Percentiles rank a stretch among this genome's conserved stretches.
Conservation (phyloP, 2,797 vertebrate genomes). For the Gallinago nigripennis region DNA sequence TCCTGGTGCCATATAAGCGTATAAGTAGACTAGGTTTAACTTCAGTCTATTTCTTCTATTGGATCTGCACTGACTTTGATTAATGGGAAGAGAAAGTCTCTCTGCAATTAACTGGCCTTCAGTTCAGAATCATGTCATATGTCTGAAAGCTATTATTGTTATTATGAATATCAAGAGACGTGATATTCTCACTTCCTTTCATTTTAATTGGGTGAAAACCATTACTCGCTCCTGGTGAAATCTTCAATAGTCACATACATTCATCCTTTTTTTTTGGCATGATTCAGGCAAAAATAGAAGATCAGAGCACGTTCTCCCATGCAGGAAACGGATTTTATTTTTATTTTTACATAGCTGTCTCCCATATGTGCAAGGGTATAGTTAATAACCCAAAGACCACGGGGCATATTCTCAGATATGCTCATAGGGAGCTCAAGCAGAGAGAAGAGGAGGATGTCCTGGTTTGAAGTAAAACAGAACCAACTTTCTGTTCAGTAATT, state of each 20-base stretch:
- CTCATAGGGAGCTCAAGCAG: not conserved
- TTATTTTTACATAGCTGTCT: not conserved
- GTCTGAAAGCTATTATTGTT: constrained; percentile 43
- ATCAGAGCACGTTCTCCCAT: not conserved
- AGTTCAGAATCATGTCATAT: constrained; percentile 11
- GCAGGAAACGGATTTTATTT: not conserved
- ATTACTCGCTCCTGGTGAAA: not conserved
- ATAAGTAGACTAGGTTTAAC: not conserved
- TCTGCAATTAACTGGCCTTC: constrained; percentile 32
- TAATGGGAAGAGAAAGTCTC: not conserved
- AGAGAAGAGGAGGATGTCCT: not conserved
- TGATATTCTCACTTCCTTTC: not conserved
- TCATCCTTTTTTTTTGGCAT: not conserved
- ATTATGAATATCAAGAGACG: not conserved
- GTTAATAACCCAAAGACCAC: not conserved
- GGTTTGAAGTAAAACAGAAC: too few species aligned
- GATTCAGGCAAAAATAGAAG: constrained; percentile 11
- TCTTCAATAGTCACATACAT: not conserved
- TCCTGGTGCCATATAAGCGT: not conserved
- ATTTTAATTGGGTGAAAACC: constrained; percentile 16
- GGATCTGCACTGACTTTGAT: not conserved
- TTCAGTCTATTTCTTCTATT: not conserved
- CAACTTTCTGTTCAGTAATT: too few species aligned
- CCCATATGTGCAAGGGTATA: not conserved
- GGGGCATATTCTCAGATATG: not conserved